phyloP scores from a whole-genome alignment of 2,797 vertebrate species.

The Sebastes taczanowskii region DNA sequence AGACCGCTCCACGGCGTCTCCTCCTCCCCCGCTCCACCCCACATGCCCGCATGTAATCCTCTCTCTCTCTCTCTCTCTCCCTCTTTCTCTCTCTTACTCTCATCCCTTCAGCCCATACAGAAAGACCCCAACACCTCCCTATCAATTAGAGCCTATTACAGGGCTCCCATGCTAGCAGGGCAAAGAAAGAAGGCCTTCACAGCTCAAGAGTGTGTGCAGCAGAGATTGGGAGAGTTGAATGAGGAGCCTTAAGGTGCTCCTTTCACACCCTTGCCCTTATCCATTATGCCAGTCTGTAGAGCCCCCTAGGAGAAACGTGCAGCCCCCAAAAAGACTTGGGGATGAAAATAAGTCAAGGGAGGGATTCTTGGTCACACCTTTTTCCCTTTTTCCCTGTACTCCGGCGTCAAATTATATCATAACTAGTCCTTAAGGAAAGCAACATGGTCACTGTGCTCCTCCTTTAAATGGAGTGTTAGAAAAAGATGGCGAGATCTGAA shows the following conservation, averaged over 20 bases:
- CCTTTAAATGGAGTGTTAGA: constrained; percentile 39
- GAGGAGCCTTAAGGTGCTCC: constrained; percentile 81
- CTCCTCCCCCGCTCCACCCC: constrained; percentile 69
- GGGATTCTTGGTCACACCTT: constrained; percentile 79
- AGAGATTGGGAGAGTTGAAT: constrained; percentile 82
- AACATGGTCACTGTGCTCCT: constrained; percentile 72
- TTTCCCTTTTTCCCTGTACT: constrained; percentile 51
- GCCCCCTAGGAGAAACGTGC: constrained; percentile 72
- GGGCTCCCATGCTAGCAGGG: constrained; percentile 92
- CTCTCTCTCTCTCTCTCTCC: constrained; percentile 58
- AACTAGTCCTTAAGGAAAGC: constrained; percentile 65
- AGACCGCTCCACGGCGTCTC: constrained; percentile 90
- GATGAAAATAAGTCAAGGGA: constrained; percentile 78
- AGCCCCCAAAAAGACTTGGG: constrained; percentile 68
- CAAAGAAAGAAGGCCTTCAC: constrained; percentile 91
- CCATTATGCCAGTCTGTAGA: constrained; percentile 79
- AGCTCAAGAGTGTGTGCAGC: constrained; percentile 86
- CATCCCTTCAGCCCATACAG: constrained; percentile 88
- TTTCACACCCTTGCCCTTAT: constrained; percentile 82
- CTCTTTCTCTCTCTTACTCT: constrained; percentile 64
- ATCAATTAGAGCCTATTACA: constrained; percentile 99
- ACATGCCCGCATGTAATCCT: constrained; percentile 73
- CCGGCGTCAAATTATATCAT: constrained; percentile 78
- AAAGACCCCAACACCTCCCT: constrained; percentile 96
- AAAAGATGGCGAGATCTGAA: constrained; percentile 33